Conservation (phyloP, 1,140 invertebrate species). For the Monochamus saltuarius region DNA sequence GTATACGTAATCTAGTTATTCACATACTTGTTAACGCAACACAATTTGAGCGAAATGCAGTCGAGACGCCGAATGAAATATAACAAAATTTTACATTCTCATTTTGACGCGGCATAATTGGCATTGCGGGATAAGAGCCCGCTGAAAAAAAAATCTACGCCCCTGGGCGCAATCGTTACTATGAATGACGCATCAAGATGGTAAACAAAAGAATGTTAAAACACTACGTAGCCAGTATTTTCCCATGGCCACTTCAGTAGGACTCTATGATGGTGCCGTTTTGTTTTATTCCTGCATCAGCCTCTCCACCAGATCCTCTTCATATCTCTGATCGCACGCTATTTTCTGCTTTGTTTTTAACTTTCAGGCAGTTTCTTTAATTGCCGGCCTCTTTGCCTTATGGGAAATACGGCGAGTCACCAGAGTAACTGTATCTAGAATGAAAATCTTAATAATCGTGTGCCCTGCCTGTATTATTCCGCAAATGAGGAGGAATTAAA, state of each 20-base stretch:
- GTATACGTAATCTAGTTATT: too few species aligned
- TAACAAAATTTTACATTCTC: too few species aligned
- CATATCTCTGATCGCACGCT: constrained; percentile 28
- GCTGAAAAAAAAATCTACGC: constrained; percentile 4
- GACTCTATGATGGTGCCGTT: constrained; percentile 24
- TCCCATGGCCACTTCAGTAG: constrained; percentile 37
- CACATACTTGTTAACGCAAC: too few species aligned
- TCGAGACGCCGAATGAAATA: too few species aligned
- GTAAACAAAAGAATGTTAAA: constrained; percentile 47
- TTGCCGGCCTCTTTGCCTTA: constrained; percentile 25
- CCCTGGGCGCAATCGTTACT: constrained; percentile 37
- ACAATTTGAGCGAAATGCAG: too few species aligned
- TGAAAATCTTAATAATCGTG: too few species aligned
- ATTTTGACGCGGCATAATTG: too few species aligned
- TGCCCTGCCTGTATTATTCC: too few species aligned
- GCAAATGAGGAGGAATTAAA: too few species aligned
- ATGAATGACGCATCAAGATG: constrained; percentile 47
- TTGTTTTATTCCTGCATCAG: constrained; percentile 23
- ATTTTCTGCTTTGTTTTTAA: constrained; percentile 31
- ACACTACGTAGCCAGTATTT: constrained; percentile 32
- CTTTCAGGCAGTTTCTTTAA: constrained; percentile 27
- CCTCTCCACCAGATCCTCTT: constrained; percentile 23
- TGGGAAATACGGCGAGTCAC: constrained; percentile 3
- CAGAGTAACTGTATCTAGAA: too few species aligned
- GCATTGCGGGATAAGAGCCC: too few species aligned